Conservation (phyloP, 2,888 invertebrate species). For the Drosophila leonis region DNA sequence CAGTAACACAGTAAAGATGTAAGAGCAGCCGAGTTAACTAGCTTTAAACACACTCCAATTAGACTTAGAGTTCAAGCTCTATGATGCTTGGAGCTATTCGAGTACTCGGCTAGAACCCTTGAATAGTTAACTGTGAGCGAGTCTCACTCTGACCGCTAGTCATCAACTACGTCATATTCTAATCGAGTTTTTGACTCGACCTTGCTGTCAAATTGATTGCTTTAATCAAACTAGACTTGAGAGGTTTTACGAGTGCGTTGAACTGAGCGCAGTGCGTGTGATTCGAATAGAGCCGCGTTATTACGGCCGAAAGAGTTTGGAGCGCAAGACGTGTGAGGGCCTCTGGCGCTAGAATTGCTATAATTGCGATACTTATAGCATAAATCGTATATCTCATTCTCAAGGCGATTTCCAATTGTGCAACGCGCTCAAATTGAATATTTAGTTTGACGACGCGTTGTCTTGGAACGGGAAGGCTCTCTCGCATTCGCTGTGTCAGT, state of each 20-base stretch:
- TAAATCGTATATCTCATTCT: slow-evolving; percentile 21
- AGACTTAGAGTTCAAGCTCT: background rate
- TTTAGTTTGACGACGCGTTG: slow-evolving; percentile 6
- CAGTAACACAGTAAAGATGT: background rate
- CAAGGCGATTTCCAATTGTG: slow-evolving; percentile 51
- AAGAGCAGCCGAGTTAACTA: background rate
- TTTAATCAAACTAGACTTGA: slow-evolving; percentile 66
- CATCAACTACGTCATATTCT: slow-evolving; percentile 1
- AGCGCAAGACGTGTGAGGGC: slow-evolving; percentile 24
- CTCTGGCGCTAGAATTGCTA: slow-evolving; percentile 10
- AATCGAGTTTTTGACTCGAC: slow-evolving; percentile 22
- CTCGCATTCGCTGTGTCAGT: slow-evolving; percentile 46
- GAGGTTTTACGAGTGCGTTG: slow-evolving; percentile 54
- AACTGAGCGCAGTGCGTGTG: slow-evolving; percentile 38
- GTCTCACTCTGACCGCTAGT: background rate
- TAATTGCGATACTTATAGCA: background rate
- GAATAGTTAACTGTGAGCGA: background rate
- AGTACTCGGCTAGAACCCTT: background rate
- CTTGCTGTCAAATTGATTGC: slow-evolving; percentile 56
- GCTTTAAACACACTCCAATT: background rate
- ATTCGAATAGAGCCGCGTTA: slow-evolving; percentile 4
- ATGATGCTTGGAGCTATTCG: background rate
- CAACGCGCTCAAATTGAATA: slow-evolving; percentile 47
- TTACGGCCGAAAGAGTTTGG: slow-evolving; percentile 9
- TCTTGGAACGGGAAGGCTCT: slow-evolving; percentile 7